Evolutionary conservation across 2,888 invertebrate species (phyloP), one percentile per base, ranked within the genome.

Genomic region (Pyrrhia umbra): DNA sequence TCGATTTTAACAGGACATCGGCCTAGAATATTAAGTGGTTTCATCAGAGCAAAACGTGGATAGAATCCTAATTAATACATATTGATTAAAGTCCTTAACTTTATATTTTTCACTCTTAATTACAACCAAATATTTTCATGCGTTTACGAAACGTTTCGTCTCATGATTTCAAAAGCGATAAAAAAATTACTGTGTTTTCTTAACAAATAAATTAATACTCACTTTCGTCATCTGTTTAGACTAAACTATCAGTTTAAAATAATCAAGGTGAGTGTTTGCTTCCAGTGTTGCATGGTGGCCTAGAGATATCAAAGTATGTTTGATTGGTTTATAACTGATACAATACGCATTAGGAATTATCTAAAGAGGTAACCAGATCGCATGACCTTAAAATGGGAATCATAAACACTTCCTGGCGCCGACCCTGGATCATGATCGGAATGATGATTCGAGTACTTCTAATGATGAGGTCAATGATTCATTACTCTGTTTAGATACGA

Each of bases 171-270:
- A 90, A 90, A 90, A 88, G 77, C 54, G 56, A 61, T 72, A 70
- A 71, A 77, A 75, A 80, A 85, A 86, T 88, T 86, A 88, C 71
- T 83, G 82, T 89, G 87, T 90, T 90, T 88, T 87, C 80, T 85
- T 79, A 82, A 70, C 77, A 90, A 89, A 89, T 85, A 89, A 79
- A 81, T 88, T 30, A 13, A 2, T 30, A 30, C 30, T 86, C 85
- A 87, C 52, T 86, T 88, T 88, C 86, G 88, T 85, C 81, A 82
- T 86, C 80, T 58, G 68, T 61, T 70, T 70, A 71, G 68, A 82
- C 80, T 70, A 73, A 87, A 87, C 89, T 87, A 88, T 84, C 85
- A 83, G 80, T 84, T 86, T 83, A 84, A 86, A 90, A 88, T 85
- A 81, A 87, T 89, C 88, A 88, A 88, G 90, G 90, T 83, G 85